A percentile compares a stretch with the other conserved stretches of the same genome.
Evolutionary conservation across 1,140 invertebrate genomes (phyloP).

Genomic region (Caenorhabditis brenneri): DNA sequence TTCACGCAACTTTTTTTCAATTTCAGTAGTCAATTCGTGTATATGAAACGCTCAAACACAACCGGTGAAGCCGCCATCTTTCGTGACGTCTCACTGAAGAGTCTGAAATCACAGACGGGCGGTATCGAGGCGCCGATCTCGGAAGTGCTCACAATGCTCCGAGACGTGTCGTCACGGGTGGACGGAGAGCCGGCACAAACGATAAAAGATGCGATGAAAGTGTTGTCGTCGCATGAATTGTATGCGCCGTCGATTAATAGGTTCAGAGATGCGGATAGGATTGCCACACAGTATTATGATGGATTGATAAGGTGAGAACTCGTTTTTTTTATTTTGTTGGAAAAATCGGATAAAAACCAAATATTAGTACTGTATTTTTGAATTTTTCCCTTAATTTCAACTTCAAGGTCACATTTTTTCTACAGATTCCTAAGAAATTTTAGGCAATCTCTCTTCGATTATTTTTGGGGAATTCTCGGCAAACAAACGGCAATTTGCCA

Average conservation of each 20-base stretch:
- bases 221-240: constrained; percentile 62
- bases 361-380: too few species aligned
- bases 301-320: constrained; percentile 65
- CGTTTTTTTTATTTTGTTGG: too few species aligned
- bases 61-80: constrained; percentile 65
- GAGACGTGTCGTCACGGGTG: constrained; percentile 49
- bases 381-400: too few species aligned
- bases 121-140: constrained; percentile 53
- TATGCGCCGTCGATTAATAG: constrained; percentile 67
- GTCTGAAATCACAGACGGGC: constrained; percentile 46
- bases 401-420: too few species aligned
- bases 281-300: constrained; percentile 70
- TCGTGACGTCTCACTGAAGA: constrained; percentile 55
- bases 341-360: too few species aligned
- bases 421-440: too few species aligned
- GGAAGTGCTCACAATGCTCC: constrained; percentile 52
- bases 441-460: too few species aligned
- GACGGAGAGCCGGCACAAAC: constrained; percentile 48
- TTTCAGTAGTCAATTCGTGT: constrained; percentile 66
- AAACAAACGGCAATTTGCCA: too few species aligned
- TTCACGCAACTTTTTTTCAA: constrained; percentile 36
- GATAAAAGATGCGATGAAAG: constrained; percentile 47
- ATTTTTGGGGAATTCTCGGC: too few species aligned
- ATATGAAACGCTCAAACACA: constrained; percentile 70
- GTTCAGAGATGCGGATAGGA: constrained; percentile 67